Evolutionary conservation across 1,140 invertebrate species (phyloP), one percentile per base, ranked within the genome.

Genomic region (Mercenaria mercenaria): DNA sequence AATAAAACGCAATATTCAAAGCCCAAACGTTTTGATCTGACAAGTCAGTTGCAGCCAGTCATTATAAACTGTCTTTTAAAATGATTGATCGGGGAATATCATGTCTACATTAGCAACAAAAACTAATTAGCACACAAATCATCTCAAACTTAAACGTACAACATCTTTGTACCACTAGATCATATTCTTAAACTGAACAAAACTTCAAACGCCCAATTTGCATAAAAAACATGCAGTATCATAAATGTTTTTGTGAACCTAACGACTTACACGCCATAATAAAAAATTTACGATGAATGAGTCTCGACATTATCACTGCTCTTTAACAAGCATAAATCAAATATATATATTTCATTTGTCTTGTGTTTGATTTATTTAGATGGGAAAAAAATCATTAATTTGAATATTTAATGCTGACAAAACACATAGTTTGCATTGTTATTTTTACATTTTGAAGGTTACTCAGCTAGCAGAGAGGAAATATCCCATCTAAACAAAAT

Each of bases 161-260:
- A 41, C 76, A 52, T 79, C 74, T 50, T 79, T 79, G 76, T 79
- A 23, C 50, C 0, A 50, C 37, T 32, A 79, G 56, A 56, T 79
- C 76, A 20, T 52, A 52, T 79, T 79, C 47, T 79, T 79, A 34
- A 76, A 37, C 4, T 20, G 26, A 59, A 56, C 32, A 37, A 56
- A 79, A 52, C 76, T 79, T 79, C 76, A 79, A 79, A 79, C 2
- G 50, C 43, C 20, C 26, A n/a, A 79, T 79, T 79, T 52, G 76
- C 76, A 79, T 79, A 79, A 29, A 79, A 79, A 79, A 56, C 76
- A 52, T 79, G 76, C 76, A 56, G 43, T 23, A 79, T 79, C 76
- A 79, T 56, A 79, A 79, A 6, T 37, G 15, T 39, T 2, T 23
- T 56, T 15, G 18, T 79, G 50, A 79, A 79, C 76, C 29, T 52